Base-by-base conservation (phyloP, 2,797 vertebrate species). In the Catostomus latipinnis region DNA sequence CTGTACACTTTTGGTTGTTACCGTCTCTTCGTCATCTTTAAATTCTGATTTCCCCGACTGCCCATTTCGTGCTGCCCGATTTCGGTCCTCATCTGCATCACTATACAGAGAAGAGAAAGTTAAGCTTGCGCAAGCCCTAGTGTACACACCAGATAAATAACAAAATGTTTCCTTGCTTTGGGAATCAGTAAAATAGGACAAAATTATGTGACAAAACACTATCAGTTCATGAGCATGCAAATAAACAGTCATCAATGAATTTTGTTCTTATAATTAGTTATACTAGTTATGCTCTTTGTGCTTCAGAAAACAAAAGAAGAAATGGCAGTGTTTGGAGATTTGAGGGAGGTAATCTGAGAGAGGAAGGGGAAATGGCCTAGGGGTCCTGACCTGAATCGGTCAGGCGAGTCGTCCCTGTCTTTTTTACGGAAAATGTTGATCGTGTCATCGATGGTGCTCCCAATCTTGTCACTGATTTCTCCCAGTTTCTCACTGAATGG, bases 401-500 rank as follows among this genome's bases (percentile, higher is more conserved):
- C 97, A 60, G 98, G 98, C 16, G 98, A 99, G 86, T 98, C 96
- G 18, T 99, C 98, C 88, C 97, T 89, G 0, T 97, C 96, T 93
- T 97, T 98, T 92, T 95, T 97, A 86, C 96, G 94, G 89, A 99
- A 98, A 88, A 93, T 96, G 94, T 88, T 98, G 92, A 99, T 98
- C 84, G 97, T 98, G 82, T 98, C 98, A 16, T 98, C 96, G 12
- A 99, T 98, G 13, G 96, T 99, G 90, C 93, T 98, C 88, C 98
- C 97, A n/a, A 99, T 99, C 91, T 98, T 98, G 91, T 97, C 97
- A 0, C 96, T 95, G 81, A 99, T 96, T 88, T 99, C 97, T 13
- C 97, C 97, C 84, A 99, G 89, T 90, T 97, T 99, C 88, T 99
- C 97, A 52, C 96, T 98, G 92, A 99, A 98, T 43, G 97, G 97